Evolutionary conservation across 2,888 invertebrate genomes (phyloP).

Genomic region (Ectropis crepuscularia): DNA sequence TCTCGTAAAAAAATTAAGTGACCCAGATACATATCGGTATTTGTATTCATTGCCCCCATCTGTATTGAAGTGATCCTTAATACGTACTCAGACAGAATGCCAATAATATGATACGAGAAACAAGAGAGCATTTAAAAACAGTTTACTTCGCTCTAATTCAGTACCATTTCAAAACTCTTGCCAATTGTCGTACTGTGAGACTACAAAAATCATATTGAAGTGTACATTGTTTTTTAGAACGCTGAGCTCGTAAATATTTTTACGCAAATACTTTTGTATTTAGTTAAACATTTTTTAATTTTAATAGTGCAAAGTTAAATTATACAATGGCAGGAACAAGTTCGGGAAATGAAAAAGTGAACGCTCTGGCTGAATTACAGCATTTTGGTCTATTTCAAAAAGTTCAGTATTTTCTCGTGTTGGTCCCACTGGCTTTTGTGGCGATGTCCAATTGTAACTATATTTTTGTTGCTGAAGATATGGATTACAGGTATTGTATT

Average conservation of each 20-base stretch:
- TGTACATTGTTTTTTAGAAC: too few relatives aligned
- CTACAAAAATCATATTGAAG: too few relatives aligned
- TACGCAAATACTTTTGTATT: neutral
- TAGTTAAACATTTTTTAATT: too few relatives aligned
- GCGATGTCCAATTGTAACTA: slow-evolving; percentile 73
- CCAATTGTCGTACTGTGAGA: too few relatives aligned
- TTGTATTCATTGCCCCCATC: too few relatives aligned
- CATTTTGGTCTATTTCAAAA: slow-evolving; percentile 66
- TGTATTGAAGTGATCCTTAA: too few relatives aligned
- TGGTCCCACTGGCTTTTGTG: slow-evolving; percentile 62
- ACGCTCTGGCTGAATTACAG: slow-evolving; percentile 50
- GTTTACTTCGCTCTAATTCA: neutral
- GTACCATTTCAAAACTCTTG: neutral
- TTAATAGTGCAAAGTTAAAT: too few relatives aligned
- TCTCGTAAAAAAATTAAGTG: too few relatives aligned
- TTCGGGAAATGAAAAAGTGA: slow-evolving; percentile 23
- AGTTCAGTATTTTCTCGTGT: slow-evolving; percentile 64
- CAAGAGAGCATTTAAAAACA: neutral
- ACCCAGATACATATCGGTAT: too few relatives aligned
- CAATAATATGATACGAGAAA: too few relatives aligned
- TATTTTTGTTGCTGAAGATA: slow-evolving; percentile 69
- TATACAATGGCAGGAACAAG: neutral
- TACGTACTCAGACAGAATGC: too few relatives aligned
- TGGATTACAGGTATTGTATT: slow-evolving; percentile 59
- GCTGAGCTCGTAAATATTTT: neutral